phyloP scores from a whole-genome alignment of 2,113 vertebrate species.

The Toxostoma redivivum region DNA sequence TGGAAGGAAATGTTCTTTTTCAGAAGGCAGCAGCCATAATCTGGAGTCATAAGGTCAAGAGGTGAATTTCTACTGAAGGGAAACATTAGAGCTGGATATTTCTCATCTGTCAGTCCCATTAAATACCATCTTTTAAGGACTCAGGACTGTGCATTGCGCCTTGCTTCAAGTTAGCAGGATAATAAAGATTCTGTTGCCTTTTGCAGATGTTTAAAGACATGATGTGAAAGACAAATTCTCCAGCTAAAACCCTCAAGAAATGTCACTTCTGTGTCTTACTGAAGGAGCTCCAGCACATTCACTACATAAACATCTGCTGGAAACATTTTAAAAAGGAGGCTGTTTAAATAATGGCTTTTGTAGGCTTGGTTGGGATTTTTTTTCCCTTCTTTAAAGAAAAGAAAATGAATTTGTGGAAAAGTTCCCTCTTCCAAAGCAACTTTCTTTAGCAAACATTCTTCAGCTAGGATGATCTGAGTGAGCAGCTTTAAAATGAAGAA shows the following conservation, averaged over 20 bases:
- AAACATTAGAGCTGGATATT: constrained; percentile 49
- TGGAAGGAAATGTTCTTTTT: constrained; percentile 53
- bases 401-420: constrained; percentile 48
- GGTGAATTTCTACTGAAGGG: constrained; percentile 61
- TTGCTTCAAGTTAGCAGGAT: constrained; percentile 62
- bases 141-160: constrained; percentile 12
- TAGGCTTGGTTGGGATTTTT: background rate
- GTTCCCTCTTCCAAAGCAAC: constrained; percentile 46
- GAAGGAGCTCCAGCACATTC: constrained; percentile 65
- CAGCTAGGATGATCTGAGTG: background rate
- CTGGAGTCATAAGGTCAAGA: constrained; percentile 56
- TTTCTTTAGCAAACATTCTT: background rate
- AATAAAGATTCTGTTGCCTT: constrained; percentile 72
- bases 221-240: constrained; percentile 72
- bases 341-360: constrained; percentile 69
- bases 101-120: constrained; percentile 64
- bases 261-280: constrained; percentile 71
- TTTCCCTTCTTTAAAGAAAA: constrained; percentile 16
- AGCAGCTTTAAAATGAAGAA: background rate
- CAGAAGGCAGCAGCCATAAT: constrained; percentile 1
- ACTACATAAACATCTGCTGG: constrained; percentile 69
- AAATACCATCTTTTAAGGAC: constrained; percentile 62
- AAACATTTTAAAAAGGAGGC: constrained; percentile 51
- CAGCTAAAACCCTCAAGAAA: constrained; percentile 77
- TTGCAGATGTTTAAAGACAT: constrained; percentile 77